Evolutionary conservation across 2,797 vertebrate species (phyloP).

Genomic region (Gallinago stenura): DNA sequence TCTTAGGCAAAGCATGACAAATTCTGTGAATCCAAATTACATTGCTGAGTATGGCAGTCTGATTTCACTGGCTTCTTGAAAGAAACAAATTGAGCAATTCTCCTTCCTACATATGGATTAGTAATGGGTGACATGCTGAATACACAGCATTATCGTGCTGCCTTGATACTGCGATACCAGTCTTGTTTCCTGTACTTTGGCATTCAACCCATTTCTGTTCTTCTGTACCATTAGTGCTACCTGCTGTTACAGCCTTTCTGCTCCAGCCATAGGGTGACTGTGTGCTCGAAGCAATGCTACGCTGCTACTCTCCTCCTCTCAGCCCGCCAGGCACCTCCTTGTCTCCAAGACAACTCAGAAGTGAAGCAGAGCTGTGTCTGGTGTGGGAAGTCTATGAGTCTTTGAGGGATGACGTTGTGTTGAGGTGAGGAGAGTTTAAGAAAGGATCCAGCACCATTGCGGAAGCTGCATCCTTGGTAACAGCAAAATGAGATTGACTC

Average conservation of each 20-base stretch:
- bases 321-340: background rate
- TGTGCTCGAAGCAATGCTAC: background rate
- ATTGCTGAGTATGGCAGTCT: background rate
- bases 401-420: background rate
- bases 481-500: background rate
- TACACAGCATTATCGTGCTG: background rate
- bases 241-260: background rate
- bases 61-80: background rate
- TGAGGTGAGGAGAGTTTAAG: background rate
- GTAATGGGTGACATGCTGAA: background rate
- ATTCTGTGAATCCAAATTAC: background rate
- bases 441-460: rapidly evolving
- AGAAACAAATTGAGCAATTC: background rate
- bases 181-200: background rate
- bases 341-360: background rate
- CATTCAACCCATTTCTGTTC: background rate
- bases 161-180: background rate
- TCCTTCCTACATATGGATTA: background rate
- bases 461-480: background rate
- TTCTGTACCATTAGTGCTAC: background rate
- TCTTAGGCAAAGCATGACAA: background rate
- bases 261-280: background rate
- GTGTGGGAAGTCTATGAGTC: background rate
- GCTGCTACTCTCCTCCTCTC: background rate
- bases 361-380: background rate